A percentile compares a stretch with the other conserved stretches of the same genome.
These are phyloP conservation scores for Musca domestica DNA, from an alignment of 1,140 invertebrate species.

Conservation along the genomic window DNA sequence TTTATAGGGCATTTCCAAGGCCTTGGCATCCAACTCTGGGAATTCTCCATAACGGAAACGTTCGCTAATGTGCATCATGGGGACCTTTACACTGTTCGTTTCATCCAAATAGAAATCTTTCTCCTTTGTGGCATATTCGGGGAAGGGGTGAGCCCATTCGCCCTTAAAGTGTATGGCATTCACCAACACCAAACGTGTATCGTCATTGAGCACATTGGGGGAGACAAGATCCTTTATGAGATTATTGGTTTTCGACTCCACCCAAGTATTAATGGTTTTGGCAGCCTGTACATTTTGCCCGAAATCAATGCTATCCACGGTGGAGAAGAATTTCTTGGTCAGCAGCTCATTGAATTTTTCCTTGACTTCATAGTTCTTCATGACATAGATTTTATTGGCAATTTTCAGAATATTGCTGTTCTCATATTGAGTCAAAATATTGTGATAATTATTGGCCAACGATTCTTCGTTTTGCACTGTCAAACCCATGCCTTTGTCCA, in stretches of 20 bases:
- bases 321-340: conserved; percentile 39
- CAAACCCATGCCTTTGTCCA: conserved; percentile 55
- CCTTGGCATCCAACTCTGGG: conserved; percentile 36
- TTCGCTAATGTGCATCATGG: conserved; percentile 58
- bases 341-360: conserved; percentile 37
- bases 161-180: conserved; percentile 68
- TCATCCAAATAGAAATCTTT: conserved; percentile 39
- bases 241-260: conserved; percentile 59
- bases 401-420: conserved; percentile 40
- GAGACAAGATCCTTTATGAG: conserved; percentile 61
- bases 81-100: conserved; percentile 40
- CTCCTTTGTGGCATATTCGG: conserved; percentile 29
- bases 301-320: conserved; percentile 56
- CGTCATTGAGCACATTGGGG: conserved; percentile 34
- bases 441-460: conserved; percentile 38
- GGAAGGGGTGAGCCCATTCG: conserved; percentile 40
- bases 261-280: conserved; percentile 61
- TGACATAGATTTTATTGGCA: conserved; percentile 49
- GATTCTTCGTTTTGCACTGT: conserved; percentile 30
- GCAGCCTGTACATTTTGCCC: conserved; percentile 40
- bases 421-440: conserved; percentile 34
- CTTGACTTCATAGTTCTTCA: conserved; percentile 32
- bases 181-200: conserved; percentile 58
- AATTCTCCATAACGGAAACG: conserved; percentile 39
- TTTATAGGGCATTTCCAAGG: conserved; percentile 52